Base-by-base conservation (phyloP, 1,140 invertebrate genomes). In the Drosophila virilis region DNA sequence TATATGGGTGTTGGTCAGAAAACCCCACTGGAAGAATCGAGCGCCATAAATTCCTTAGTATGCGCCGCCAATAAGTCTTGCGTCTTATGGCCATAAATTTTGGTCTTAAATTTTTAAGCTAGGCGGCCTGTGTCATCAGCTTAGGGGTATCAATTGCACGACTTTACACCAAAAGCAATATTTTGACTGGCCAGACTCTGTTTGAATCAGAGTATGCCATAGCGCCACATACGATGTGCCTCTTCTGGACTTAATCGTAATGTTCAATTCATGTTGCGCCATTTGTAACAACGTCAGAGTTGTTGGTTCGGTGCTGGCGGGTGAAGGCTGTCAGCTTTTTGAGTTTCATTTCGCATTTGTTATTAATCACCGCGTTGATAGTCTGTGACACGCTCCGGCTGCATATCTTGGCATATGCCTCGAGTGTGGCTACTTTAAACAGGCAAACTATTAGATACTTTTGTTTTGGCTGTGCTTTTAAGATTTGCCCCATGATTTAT, bases 401-500 rank as follows among this genome's bases (percentile, higher is more conserved):
- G 55, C 70, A 50, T 77, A 80, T 78, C 77, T 62, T 42, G 66
- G 71, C 22, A 65, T 61, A 33, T 62, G 72, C 65, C 60, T 61
- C 35, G 48, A 48, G 33, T 68, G 68, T 68, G 66, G 82, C 82
- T 86, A 80, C 81, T 78, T 76, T 62, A 69, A 85, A 45, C 65
- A 68, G 77, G 61, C 69, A 54, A 66, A 79, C 81, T 85, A 90
- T 88, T 88, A 90, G 85, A 90, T 88, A 90, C 74, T 84, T 90
- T 82, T 84, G 83, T 78, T 82, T 67, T 71, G 51, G 17, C 64
- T 65, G 55, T 55, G 75, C 74, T 86, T 72, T 80, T 77, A 80
- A 84, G 81, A 84, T 85, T 85, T 78, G 45, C 64, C 51, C 17
- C 55, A 74, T 84, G 83, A 88, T 88, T 88, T 89, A 88, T 88